Evolutionary conservation across 2,113 vertebrate genomes (phyloP).

Genomic region (Petaurus breviceps): DNA sequence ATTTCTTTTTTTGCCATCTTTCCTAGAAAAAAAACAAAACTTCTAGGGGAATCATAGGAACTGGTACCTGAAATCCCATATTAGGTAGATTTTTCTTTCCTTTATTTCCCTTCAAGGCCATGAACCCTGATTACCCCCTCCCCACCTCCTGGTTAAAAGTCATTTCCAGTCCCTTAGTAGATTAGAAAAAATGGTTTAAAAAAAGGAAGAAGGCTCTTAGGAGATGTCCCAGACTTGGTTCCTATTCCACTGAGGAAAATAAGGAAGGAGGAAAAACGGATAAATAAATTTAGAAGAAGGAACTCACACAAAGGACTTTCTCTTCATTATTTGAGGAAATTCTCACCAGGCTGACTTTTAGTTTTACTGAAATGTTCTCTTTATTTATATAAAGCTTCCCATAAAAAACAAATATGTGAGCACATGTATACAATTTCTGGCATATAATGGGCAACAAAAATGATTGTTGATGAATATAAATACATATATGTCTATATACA

Average conservation of each 20-base stretch:
- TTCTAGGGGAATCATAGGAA: neutral
- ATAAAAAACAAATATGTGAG: neutral
- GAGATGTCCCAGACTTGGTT: neutral
- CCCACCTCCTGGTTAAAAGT: neutral
- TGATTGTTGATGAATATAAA: neutral
- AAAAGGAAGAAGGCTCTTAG: neutral
- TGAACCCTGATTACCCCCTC: conserved; percentile 2
- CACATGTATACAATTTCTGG: neutral
- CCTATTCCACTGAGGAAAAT: neutral
- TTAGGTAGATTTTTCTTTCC: conserved; percentile 10
- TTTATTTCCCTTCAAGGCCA: neutral
- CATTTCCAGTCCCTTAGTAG: neutral
- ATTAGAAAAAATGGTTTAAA: neutral
- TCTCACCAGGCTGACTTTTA: neutral
- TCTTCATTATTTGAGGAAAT: conserved; percentile 30
- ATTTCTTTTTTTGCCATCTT: neutral
- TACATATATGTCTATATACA: neutral
- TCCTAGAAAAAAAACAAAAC: conserved; percentile 20
- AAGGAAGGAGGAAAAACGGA: neutral
- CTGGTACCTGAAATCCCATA: conserved; percentile 3
- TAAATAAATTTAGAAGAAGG: conserved; percentile 32
- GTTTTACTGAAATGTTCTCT: neutral
- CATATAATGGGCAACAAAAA: neutral
- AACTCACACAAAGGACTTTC: conserved; percentile 14
- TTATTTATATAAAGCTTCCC: neutral